phyloP scores from a whole-genome alignment of 2,888 invertebrate genomes.

The Schrankia costaestrigalis region DNA sequence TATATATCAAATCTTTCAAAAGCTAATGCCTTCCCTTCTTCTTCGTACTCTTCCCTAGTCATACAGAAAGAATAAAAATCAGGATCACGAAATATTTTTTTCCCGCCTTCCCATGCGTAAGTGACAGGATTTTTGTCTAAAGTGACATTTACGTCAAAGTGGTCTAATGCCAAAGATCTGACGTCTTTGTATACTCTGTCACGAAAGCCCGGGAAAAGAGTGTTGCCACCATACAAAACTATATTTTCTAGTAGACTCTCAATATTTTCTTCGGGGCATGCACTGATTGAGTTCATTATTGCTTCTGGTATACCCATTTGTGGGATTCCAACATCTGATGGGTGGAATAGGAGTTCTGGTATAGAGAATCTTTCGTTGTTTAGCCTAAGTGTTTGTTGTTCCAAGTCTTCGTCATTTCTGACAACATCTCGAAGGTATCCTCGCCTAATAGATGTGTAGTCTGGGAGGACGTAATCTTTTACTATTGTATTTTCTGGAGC shows the following conservation, averaged over 20 bases:
- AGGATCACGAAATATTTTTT: constrained; percentile 85
- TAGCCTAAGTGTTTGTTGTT: constrained; percentile 89
- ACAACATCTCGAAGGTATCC: constrained; percentile 82
- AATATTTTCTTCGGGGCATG: constrained; percentile 87
- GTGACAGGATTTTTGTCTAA: constrained; percentile 85
- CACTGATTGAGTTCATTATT: constrained; percentile 87
- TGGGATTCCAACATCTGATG: constrained; percentile 95
- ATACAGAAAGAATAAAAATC: constrained; percentile 87
- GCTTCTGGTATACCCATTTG: constrained; percentile 96
- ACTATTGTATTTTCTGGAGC: constrained; percentile 85
- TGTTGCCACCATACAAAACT: constrained; percentile 90
- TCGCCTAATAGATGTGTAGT: constrained; percentile 93
- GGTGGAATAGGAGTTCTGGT: constrained; percentile 96
- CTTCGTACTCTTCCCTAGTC: constrained; percentile 93
- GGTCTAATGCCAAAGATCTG: constrained; percentile 87
- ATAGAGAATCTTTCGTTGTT: constrained; percentile 97
- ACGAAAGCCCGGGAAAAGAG: constrained; percentile 90
- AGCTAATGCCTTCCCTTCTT: constrained; percentile 85
- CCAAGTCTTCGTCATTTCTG: constrained; percentile 68
- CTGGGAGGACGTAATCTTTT: constrained; percentile 96
- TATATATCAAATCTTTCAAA: constrained; percentile 80
- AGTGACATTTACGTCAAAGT: constrained; percentile 87
- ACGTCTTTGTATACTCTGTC: constrained; percentile 85
- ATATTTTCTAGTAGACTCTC: constrained; percentile 91
- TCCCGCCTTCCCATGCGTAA: constrained; percentile 95